Base-by-base conservation (phyloP, 1,140 invertebrate species). In the Pinna nobilis region DNA sequence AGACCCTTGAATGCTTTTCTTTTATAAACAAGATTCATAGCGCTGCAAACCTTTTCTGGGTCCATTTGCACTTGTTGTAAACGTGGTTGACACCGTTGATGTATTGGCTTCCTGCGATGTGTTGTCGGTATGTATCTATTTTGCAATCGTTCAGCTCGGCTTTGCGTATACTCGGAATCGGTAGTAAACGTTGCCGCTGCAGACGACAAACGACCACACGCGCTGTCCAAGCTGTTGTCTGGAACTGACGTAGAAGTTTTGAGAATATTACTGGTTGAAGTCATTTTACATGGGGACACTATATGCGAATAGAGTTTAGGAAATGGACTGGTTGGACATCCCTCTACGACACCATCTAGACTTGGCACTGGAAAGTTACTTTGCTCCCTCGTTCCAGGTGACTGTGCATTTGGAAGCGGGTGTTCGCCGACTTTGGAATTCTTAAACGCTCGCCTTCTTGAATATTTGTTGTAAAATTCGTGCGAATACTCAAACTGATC, bases 211-310 rank as follows among this genome's bases (percentile, higher is more conserved):
- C 3, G 20, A 53, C 15, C 9, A 32, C 37, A 28, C 15, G 25
- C 18, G 23, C 5, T 6, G 37, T 7, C 23, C 7, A 13, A 6
- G 1, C 3, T n/a, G 15, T 33, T 30, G 15, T 33, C 30, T n/a
- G 1, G 32, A 59, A 15, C 28, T 32, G 11, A n/a, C n/a, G n/a
- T n/a, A n/a, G n/a, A n/a, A n/a, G n/a, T n/a, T n/a, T n/a, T n/a
- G n/a, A n/a, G n/a, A n/a, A n/a, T n/a, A n/a, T n/a, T n/a, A n/a
- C n/a, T n/a, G n/a, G n/a, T n/a, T n/a, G n/a, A n/a, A n/a, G 13
- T 59, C 7, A 57, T 57, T 18, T 59, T 59, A 59, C 59, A 63
- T 11, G 59, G 59, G n/a, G 59, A 63, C n/a, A 44, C 59, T 5
- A 63, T 63, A 23, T 28, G 39, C 7, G 59, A 63, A 30, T 41